Evolutionary conservation across 2,888 invertebrate genomes (phyloP), one percentile per base, ranked within the genome.

Genomic region (Campoplex nolae): DNA sequence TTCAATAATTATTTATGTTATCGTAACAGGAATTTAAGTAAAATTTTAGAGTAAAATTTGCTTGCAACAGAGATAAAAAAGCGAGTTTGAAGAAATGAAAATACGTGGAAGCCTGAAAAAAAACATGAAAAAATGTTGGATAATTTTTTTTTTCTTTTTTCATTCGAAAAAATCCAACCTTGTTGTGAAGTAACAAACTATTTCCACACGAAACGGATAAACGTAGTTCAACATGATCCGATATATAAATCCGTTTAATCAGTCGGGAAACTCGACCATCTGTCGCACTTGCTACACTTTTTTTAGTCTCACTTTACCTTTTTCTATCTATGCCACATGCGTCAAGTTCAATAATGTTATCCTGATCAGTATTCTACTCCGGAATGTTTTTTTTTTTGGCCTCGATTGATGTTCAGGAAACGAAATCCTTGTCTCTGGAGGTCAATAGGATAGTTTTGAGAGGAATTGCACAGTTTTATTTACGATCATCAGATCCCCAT

Each of bases 221-320:
- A 38, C 51, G n/a, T 54, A 23, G 32, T 28, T 3, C 45, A 54
- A 84, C 62, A 54, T 16, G 32, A 65, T n/a, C 13, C 56, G 51
- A 70, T 51, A 84, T 70, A 84, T 74, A 74, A 83, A 86, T 80
- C 67, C 54, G 62, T 71, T 67, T 84, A 84, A 86, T 84, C 86
- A 77, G 73, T 86, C 23, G 68, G 73, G 70, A 81, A 77, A 81
- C 73, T 77, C 71, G 77, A 84, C 83, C 86, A 86, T 86, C 86
- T 86, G 86, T 81, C 86, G 74, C 67, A 35, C 62, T 28, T 62
- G 35, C 8, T 75, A 67, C 73, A 28, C 11, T 81, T 71, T 73
- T 67, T 42, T 58, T 35, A 45, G 18, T 48, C 38, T 73, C 48
- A 51, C n/a, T 73, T 54, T 35, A 7, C 68, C 18, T 54, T 42